Conservation (phyloP, 1,140 invertebrate genomes). For the Triops longicaudatus region DNA sequence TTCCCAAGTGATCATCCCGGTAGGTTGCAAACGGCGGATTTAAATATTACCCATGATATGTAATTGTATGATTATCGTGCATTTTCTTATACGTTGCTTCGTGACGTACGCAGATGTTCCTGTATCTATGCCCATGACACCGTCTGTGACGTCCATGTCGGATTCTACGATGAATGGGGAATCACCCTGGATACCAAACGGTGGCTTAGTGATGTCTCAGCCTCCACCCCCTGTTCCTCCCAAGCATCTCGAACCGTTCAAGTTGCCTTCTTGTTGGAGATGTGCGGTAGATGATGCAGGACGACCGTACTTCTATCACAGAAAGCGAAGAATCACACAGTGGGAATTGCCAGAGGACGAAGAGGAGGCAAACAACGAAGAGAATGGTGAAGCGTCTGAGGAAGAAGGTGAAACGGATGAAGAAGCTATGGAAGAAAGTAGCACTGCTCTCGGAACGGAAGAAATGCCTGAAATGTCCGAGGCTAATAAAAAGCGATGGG, state of each 20-base stretch:
- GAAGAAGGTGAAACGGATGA: conserved; percentile 24
- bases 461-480: not conserved
- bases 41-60: too few relatives aligned
- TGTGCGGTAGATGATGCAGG: conserved; percentile 69
- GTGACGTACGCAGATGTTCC: not conserved
- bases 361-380: conserved; percentile 22
- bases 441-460: not conserved
- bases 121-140: not conserved
- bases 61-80: not conserved
- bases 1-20: not conserved
- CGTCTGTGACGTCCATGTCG: not conserved
- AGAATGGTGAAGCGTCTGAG: conserved; percentile 21
- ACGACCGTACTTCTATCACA: conserved; percentile 83
- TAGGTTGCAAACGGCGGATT: not conserved
- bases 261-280: conserved; percentile 79
- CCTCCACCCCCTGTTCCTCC: conserved; percentile 32
- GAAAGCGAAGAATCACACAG: conserved; percentile 69
- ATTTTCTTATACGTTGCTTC: not conserved
- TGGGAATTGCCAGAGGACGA: conserved; percentile 65
- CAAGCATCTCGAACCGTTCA: conserved; percentile 39
- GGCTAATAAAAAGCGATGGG: not conserved
- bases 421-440: not conserved
- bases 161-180: not conserved
- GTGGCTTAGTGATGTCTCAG: conserved; percentile 30
- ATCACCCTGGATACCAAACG: conserved; percentile 28